phyloP scores from a whole-genome alignment of 2,113 vertebrate species.

The Aptenodytes forsteri region DNA sequence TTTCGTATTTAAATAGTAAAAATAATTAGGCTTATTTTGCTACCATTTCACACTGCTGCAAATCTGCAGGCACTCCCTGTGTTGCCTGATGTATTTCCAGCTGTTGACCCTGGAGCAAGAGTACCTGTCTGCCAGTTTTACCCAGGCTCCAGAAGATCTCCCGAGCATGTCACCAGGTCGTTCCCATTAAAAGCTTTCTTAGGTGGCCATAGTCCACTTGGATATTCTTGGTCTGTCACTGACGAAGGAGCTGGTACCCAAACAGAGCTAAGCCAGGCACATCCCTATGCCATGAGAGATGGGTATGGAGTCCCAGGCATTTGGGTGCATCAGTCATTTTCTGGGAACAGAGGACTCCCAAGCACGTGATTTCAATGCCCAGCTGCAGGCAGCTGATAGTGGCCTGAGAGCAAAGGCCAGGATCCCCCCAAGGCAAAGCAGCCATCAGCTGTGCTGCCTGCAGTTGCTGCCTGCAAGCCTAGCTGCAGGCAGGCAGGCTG shows the following conservation, averaged over 20 bases:
- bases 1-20: background rate
- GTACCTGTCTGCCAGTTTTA: background rate
- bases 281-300: background rate
- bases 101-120: background rate
- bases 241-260: background rate
- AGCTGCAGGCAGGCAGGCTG: background rate
- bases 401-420: background rate
- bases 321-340: background rate
- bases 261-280: background rate
- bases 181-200: background rate
- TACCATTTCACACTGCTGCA: fast-evolving
- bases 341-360: background rate
- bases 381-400: background rate
- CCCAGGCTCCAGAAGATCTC: background rate
- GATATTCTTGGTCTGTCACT: background rate
- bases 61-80: background rate
- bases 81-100: background rate
- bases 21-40: background rate
- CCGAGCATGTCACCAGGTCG: background rate
- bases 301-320: background rate
- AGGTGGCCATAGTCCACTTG: background rate
- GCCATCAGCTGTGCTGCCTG: background rate
- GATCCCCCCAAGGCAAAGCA: background rate
- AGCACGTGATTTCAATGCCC: background rate
- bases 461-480: background rate